A percentile compares a stretch with the other conserved stretches of the same genome.
These are phyloP conservation scores for Miniopterus natalensis DNA, from an alignment of 2,113 vertebrate genomes.

Conservation along the genomic window DNA sequence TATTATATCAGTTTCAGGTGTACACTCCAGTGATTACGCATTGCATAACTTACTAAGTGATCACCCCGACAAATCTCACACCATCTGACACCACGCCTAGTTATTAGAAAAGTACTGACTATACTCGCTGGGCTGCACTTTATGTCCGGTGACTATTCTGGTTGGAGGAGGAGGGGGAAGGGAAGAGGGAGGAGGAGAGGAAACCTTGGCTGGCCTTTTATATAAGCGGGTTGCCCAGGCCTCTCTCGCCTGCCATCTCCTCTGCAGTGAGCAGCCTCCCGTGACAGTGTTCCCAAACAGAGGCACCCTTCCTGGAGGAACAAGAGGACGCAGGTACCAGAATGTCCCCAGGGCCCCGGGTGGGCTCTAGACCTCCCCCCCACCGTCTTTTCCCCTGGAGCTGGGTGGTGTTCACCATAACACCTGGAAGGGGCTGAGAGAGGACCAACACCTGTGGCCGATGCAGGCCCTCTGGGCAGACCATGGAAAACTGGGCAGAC, in stretches of 20 bases:
- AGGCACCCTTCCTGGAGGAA: neutral
- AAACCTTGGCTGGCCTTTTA: too few species aligned
- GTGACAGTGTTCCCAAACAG: neutral
- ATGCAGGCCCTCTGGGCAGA: neutral
- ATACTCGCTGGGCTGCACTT: neutral
- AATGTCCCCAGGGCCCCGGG: neutral
- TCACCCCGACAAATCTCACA: neutral
- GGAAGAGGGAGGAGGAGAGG: too few species aligned
- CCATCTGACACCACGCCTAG: neutral
- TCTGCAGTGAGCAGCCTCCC: neutral
- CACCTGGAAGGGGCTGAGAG: neutral
- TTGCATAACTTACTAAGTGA: neutral
- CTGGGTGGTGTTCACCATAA: neutral
- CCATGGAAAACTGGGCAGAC: neutral
- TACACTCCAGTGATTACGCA: neutral
- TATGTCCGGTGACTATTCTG: neutral
- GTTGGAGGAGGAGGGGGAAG: too few species aligned
- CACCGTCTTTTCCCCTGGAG: neutral
- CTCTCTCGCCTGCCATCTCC: neutral
- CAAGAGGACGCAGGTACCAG: neutral
- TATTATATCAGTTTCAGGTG: neutral
- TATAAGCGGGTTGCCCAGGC: neutral
- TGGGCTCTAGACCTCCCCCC: neutral
- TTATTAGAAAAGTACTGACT: neutral
- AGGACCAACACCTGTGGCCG: neutral